Evolutionary conservation across 2,113 vertebrate species (phyloP), one percentile per base, ranked within the genome.

Genomic region (Dicaeum eximium): DNA sequence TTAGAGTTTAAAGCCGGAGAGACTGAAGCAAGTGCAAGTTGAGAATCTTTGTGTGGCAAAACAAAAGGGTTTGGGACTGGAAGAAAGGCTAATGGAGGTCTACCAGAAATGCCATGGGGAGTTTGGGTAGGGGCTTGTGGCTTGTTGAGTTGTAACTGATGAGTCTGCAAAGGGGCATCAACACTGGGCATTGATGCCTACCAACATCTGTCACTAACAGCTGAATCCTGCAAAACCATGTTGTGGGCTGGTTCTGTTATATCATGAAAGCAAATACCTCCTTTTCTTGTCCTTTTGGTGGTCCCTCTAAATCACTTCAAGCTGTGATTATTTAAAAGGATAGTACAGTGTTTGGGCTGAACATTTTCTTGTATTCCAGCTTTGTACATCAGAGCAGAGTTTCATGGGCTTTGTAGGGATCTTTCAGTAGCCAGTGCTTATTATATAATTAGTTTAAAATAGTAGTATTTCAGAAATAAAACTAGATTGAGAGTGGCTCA

Each of bases 141-240:
- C 7, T 21, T 77, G 21, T 31, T 80, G n/a, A 45, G 9, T 42
- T 56, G 13, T 50, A 27, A 6, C 15, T 15, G 48, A 15, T 56
- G 50, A 44, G 30, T 20, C 40, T 25, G 9, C 23, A 4, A 40
- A 72, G 47, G 40, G 17, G 9, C 13, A 13, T 71, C 35, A 42
- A 18, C 11, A 2, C 30, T 30, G 48, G 20, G 30, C 38, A 7
- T 13, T 0, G 0, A 7, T 86, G 57, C 35, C 65, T 67, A 5
- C 11, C 19, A 23, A 5, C 12, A 9, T 25, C 51, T 70, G 0
- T 40, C 0, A 3, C 4, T 45, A 51, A 21, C 6, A 54, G 35
- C 37, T 16, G n/a, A 48, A n/a, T 84, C 22, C 81, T 69, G n/a
- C 25, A 19, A 45, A 71, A 57, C 28, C 7, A 13, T 23, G 22